Percentiles rank a stretch among this genome's conserved stretches.
These are phyloP conservation scores for Chrosomus eos DNA, from an alignment of 2,797 vertebrate genomes.

Conservation along the genomic window DNA sequence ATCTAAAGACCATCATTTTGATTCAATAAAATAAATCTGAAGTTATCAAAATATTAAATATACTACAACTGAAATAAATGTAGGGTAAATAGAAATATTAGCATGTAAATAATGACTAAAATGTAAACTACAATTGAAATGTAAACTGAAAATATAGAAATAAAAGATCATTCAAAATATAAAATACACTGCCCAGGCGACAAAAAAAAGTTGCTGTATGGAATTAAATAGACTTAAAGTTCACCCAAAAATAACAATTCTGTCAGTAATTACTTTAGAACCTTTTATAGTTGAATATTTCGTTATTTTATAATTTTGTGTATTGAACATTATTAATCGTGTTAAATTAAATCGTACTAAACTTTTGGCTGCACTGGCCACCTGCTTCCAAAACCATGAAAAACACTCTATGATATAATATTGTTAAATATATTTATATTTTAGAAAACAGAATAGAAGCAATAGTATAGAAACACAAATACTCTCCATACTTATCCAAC, in stretches of 20 bases:
- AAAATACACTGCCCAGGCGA: no score
- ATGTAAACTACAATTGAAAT: not conserved
- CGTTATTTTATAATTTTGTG: no score
- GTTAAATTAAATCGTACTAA: not conserved
- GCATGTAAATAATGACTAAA: not conserved
- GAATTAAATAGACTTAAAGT: no score
- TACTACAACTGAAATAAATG: not conserved
- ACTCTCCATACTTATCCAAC: not conserved
- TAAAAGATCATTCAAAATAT: not conserved
- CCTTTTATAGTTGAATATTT: no score
- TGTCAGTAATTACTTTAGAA: no score
- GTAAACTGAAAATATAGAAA: not conserved
- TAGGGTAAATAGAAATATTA: not conserved
- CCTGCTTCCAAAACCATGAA: not conserved
- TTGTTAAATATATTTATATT: not conserved
- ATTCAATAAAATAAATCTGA: not conserved
- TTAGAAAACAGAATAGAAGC: not conserved
- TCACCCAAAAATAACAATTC: no score
- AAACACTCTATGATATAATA: not conserved
- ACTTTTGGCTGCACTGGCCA: not conserved
- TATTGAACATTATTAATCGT: not conserved
- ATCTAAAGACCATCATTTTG: no score
- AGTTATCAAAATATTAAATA: not conserved
- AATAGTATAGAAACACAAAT: not conserved
- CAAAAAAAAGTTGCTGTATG: no score